These are phyloP conservation scores for Conchocele bisecta DNA, from an alignment of 2,888 invertebrate genomes.

Conservation along the genomic window DNA sequence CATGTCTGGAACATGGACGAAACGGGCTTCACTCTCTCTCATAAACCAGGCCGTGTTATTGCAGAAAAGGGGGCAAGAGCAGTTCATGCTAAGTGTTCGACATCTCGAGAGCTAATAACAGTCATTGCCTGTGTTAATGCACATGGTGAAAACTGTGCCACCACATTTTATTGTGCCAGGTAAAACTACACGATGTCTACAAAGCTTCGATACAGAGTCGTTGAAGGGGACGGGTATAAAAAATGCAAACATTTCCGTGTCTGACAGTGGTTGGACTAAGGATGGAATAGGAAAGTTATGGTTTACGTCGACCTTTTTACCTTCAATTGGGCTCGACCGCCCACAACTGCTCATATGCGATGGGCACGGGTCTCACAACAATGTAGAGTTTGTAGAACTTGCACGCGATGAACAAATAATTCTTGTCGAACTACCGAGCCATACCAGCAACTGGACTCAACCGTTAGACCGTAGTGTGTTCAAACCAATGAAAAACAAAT, in stretches of 20 bases:
- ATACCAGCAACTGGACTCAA: constrained; percentile 42
- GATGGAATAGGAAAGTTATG: constrained; percentile 10
- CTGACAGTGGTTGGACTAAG: constrained; percentile 2
- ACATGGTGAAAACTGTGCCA: constrained; percentile 26
- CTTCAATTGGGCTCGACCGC: constrained; percentile 15
- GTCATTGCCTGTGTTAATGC: constrained; percentile 48
- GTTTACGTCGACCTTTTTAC: constrained; percentile 9
- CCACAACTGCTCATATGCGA: constrained; percentile 23
- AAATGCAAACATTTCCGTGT: neutral
- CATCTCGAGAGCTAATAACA: constrained; percentile 15
- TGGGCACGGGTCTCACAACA: constrained; percentile 22
- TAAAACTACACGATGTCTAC: constrained; percentile 19
- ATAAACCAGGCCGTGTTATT: constrained; percentile 34
- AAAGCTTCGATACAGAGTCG: constrained; percentile 33
- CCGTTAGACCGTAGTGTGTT: constrained; percentile 34
- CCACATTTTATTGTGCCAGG: constrained; percentile 37
- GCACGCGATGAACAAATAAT: constrained; percentile 17
- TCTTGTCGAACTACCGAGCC: constrained; percentile 17
- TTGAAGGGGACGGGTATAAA: too few relatives aligned
- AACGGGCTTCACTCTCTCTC: constrained; percentile 25
- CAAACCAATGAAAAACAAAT: constrained; percentile 27
- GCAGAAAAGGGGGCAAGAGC: constrained; percentile 26
- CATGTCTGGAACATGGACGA: constrained; percentile 55
- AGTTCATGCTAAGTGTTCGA: constrained; percentile 29
- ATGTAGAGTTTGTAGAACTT: constrained; percentile 5